Evolutionary conservation across 2,888 invertebrate species (phyloP), one percentile per base, ranked within the genome.

Genomic region (Dasysyrphus albostriatus): DNA sequence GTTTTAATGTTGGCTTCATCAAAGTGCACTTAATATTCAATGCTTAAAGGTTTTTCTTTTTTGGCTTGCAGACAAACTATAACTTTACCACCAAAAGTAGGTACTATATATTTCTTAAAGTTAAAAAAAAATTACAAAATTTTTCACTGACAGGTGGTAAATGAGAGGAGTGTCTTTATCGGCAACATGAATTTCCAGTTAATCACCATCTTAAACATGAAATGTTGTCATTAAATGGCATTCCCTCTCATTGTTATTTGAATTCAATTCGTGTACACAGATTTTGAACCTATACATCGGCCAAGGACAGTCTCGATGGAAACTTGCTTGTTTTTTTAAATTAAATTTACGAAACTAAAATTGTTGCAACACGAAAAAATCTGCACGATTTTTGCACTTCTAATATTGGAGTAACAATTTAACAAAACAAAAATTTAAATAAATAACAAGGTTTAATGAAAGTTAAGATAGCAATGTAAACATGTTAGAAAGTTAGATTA

Each of bases 161-260:
- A 67, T 51, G 63, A 70, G 61, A 69, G 75, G 84, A 72, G 76
- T 84, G 75, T 44, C 59, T 34, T 32, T 72, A 47, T 63, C 16
- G 70, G 19, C 69, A 63, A 58, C 37, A 58, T 59, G 59, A 69
- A 79, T 67, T 65, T 73, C 65, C 84, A 80, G 84, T 80, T 80
- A 84, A 72, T 80, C 80, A 80, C 80, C 84, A 76, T 49, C 65
- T 76, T 42, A 59, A 59, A 77, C 69, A 59, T 59, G 58, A 49
- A 37, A 47, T 59, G 58, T 32, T 69, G 69, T 69, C 39, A 69
- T 42, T 54, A 69, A 51, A 54, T 39, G 39, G n/a, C 69, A 69
- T 49, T 69, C 69, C 24, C 37, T n/a, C 14, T 24, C 54, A 54
- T 69, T 69, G 51, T 69, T 69, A 39, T 69, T 69, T 19, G 69